Conservation (phyloP, 2,113 vertebrate genomes). For the Gnathonemus longibarbis region DNA sequence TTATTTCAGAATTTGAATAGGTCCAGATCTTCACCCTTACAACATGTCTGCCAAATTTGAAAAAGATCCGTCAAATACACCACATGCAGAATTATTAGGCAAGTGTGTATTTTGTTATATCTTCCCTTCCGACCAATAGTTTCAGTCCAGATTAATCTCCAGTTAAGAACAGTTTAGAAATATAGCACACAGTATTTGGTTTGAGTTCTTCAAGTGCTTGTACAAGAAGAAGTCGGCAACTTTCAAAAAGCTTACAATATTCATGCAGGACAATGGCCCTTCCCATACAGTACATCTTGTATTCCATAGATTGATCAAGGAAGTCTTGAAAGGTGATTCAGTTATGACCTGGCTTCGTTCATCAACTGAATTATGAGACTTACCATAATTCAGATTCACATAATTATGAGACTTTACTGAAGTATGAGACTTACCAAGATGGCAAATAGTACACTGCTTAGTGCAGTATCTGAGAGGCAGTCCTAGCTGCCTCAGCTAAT, state of each 20-base stretch:
- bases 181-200: neutral
- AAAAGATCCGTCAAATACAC: too few species aligned
- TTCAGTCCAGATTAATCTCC: neutral
- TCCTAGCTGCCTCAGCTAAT: neutral
- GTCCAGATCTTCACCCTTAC: neutral
- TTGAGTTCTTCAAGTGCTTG: neutral
- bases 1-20: neutral
- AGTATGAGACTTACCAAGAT: neutral
- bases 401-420: neutral
- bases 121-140: neutral
- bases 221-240: neutral
- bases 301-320: neutral
- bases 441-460: neutral
- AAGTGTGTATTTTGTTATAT: neutral
- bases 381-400: neutral
- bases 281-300: neutral
- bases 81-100: neutral
- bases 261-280: neutral
- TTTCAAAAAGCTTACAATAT: neutral
- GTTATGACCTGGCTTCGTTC: neutral
- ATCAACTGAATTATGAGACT: neutral
- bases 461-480: neutral
- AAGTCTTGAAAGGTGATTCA: neutral
- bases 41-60: too few species aligned
- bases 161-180: neutral